phyloP scores from a whole-genome alignment of 2,797 vertebrate genomes.

The Denticeps clupeoides region DNA sequence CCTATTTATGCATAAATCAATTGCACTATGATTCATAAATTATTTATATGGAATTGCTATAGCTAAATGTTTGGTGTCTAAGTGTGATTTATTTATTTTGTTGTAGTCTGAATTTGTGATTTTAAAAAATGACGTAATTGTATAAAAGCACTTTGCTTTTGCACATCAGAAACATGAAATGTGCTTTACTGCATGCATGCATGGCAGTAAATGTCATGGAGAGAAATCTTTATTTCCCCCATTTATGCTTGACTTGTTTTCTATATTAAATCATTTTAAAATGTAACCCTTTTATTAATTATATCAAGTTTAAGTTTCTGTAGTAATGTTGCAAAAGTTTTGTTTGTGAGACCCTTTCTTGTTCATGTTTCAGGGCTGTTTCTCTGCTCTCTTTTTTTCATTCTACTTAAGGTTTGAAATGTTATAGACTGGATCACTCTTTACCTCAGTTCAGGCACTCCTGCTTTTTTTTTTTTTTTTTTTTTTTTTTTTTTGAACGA shows the following conservation, averaged over 20 bases:
- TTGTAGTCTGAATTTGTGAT: conserved; percentile 78
- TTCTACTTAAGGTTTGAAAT: too few relatives aligned
- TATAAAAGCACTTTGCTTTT: conserved; percentile 87
- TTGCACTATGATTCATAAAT: conserved; percentile 95
- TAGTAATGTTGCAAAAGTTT: neutral
- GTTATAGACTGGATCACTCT: neutral
- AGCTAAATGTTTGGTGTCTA: conserved; percentile 79
- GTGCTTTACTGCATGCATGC: conserved; percentile 63
- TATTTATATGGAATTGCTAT: conserved; percentile 77
- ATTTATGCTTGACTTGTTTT: too few relatives aligned
- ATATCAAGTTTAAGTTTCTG: too few relatives aligned
- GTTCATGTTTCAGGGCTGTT: too few relatives aligned
- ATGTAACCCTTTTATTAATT: conserved; percentile 13
- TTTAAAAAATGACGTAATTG: conserved; percentile 82
- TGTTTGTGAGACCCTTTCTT: neutral
- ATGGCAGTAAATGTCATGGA: conserved; percentile 44
- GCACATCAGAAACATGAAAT: conserved; percentile 76
- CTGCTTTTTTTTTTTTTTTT: too few relatives aligned
- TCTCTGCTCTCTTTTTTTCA: too few relatives aligned
- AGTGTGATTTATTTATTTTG: conserved; percentile 75
- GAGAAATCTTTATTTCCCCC: conserved; percentile 43
- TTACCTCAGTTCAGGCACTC: conserved; percentile 1
- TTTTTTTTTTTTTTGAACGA: conserved; percentile 6
- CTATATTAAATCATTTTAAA: conserved; percentile 20
- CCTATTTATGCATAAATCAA: conserved; percentile 96